Conservation (phyloP, 2,797 vertebrate species). For the Lateolabrax maculatus region DNA sequence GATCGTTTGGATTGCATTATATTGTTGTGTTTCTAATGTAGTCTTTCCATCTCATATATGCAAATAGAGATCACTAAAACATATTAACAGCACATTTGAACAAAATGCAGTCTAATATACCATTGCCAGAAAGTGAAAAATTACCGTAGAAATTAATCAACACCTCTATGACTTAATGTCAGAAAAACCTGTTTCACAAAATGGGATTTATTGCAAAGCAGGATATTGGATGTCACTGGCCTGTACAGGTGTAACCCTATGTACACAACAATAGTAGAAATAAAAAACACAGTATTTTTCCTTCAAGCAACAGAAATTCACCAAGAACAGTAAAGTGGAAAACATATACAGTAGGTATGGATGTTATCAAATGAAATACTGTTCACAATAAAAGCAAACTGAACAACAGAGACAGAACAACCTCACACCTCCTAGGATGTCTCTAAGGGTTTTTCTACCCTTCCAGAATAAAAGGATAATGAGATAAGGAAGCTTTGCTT, state of each 20-base stretch:
- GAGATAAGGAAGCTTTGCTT: constrained; percentile 78
- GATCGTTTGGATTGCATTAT: too few species aligned
- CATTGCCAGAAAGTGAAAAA: background rate
- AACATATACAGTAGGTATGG: constrained; percentile 26
- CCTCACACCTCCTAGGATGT: constrained; percentile 54
- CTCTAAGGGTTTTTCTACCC: constrained; percentile 64
- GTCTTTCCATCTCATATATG: background rate
- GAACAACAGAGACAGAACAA: constrained; percentile 46
- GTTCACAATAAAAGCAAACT: constrained; percentile 51
- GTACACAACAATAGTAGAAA: background rate
- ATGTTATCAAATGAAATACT: constrained; percentile 41
- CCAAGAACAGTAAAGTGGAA: background rate
- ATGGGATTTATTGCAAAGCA: background rate
- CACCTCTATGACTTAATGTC: background rate
- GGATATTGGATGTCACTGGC: background rate
- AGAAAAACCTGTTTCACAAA: background rate
- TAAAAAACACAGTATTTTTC: background rate
- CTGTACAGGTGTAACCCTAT: background rate
- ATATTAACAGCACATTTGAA: background rate
- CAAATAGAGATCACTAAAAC: background rate
- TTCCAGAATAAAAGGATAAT: constrained; percentile 77
- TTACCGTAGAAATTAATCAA: background rate
- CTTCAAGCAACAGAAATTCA: constrained; percentile 10
- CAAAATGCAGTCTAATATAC: background rate
- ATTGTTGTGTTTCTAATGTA: background rate